Base-by-base conservation (phyloP, 1,140 invertebrate species). In the Nymphalis io region DNA sequence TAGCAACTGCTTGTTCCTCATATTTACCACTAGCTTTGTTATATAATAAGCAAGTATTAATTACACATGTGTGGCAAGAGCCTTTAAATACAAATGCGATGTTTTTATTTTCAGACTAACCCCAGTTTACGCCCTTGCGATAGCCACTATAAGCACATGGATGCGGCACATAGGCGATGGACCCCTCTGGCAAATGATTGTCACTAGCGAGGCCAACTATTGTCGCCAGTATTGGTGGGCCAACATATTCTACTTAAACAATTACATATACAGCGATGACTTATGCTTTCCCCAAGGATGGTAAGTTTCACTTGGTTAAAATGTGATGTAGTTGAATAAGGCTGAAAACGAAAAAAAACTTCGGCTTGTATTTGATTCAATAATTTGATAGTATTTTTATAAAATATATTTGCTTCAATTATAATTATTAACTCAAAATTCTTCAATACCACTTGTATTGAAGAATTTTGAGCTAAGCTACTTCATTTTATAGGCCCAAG, bases 221-320 rank as follows among this genome's bases (percentile, higher is more conserved):
- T 95, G 95, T 68, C 87, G 93, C 0, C 82, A 90, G 8, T 93
- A 93, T 74, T 95, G 95, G 95, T 95, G 95, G 95, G 90, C 93
- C 2, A 95, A 95, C 79, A 73, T 95, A 1, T 85, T 95, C 0
- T 95, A 94, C 70, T 75, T 95, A 6, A 95, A 95, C 76, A 95
- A 95, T 74, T 90, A 91, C 44, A 61, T 91, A 2, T 85, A 82
- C 23, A 65, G 78, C 4, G 77, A 83, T 18, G 72, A 79, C 0
- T 38, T 61, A 6, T 92, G 91, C 58, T 42, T 81, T 27, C 83
- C 83, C 5, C 83, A 87, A 57, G 76, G 85, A 40, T 92, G 91
- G 91, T 92, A 65, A 83, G 79, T 63, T 15, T 8, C 5, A n/a
- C 16, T 1, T 0, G 4, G 44, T 46, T 5, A 16, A 44, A 18